phyloP scores from a whole-genome alignment of 1,140 invertebrate genomes.

The Leptinotarsa defecta region DNA sequence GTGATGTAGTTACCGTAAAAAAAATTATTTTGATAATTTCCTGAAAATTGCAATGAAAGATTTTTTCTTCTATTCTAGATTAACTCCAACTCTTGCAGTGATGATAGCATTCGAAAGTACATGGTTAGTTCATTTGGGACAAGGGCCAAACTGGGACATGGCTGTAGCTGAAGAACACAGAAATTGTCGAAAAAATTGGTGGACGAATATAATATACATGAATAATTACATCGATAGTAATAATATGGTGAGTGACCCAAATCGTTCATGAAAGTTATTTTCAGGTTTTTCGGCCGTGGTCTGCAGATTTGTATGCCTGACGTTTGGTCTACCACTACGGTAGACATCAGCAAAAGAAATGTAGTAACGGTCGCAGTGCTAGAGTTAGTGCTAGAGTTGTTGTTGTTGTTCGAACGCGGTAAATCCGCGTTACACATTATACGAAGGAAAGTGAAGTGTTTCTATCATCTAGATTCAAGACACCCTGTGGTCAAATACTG shows the following conservation, averaged over 20 bases:
- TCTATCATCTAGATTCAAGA: too few species aligned
- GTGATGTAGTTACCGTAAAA: background rate
- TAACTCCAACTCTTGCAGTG: conserved; percentile 41
- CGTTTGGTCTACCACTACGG: too few species aligned
- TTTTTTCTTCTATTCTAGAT: conserved; percentile 40
- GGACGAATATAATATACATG: conserved; percentile 63
- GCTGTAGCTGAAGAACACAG: conserved; percentile 43
- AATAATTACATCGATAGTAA: conserved; percentile 60
- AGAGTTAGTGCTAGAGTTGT: too few species aligned
- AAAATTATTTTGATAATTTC: conserved; percentile 39
- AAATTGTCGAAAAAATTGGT: conserved; percentile 52
- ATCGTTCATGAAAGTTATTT: too few species aligned
- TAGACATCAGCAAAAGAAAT: too few species aligned
- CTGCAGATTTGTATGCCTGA: too few species aligned
- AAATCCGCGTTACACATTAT: too few species aligned
- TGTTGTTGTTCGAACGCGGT: too few species aligned
- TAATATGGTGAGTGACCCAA: conserved; percentile 45
- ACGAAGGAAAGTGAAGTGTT: too few species aligned
- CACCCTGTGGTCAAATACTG: too few species aligned
- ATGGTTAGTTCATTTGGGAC: conserved; percentile 38
- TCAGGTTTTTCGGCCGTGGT: too few species aligned
- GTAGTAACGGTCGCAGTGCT: too few species aligned
- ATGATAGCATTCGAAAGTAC: conserved; percentile 43
- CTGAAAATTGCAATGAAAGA: conserved; percentile 39
- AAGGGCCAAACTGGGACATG: conserved; percentile 48